A percentile compares a stretch with the other conserved stretches of the same genome.
Conservation (phyloP, 2,888 invertebrate species). For the Macaria notata region DNA sequence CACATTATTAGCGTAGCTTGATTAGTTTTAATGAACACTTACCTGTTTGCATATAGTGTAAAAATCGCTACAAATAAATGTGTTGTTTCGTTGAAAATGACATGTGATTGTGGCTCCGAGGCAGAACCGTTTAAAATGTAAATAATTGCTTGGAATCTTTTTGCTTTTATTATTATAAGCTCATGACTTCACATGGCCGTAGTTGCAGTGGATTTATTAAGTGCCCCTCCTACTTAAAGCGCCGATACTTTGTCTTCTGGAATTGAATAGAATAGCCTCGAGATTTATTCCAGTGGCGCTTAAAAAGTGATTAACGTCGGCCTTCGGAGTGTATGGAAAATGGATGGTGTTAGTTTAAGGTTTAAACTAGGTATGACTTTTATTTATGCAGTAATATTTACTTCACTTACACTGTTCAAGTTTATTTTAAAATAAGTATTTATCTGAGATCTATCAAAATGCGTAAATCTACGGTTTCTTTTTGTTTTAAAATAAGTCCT, state of each 20-base stretch:
- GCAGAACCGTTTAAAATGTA: conserved; percentile 18
- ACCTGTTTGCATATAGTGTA: conserved; percentile 34
- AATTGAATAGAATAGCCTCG: conserved; percentile 10
- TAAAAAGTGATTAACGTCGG: neutral
- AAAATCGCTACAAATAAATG: conserved; percentile 36
- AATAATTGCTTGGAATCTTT: conserved; percentile 10
- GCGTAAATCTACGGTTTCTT: no score
- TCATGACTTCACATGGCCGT: conserved; percentile 3
- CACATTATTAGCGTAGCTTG: conserved; percentile 11
- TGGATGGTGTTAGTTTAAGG: no score
- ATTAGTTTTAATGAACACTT: conserved; percentile 41
- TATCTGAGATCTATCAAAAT: no score
- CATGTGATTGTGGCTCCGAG: conserved; percentile 18
- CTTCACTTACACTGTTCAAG: no score
- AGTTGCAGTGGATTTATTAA: conserved; percentile 15
- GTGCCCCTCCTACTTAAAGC: conserved; percentile 11
- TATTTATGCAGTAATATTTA: no score
- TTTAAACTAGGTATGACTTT: no score
- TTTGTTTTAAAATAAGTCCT: no score
- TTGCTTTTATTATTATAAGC: conserved; percentile 8
- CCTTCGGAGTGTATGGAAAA: no score
- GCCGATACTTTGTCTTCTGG: conserved; percentile 6
- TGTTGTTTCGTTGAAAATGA: conserved; percentile 34
- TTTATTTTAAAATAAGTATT: no score
- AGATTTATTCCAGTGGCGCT: neutral